These are phyloP conservation scores for Euwallacea similis DNA, from an alignment of 1,140 invertebrate genomes.

Conservation along the genomic window DNA sequence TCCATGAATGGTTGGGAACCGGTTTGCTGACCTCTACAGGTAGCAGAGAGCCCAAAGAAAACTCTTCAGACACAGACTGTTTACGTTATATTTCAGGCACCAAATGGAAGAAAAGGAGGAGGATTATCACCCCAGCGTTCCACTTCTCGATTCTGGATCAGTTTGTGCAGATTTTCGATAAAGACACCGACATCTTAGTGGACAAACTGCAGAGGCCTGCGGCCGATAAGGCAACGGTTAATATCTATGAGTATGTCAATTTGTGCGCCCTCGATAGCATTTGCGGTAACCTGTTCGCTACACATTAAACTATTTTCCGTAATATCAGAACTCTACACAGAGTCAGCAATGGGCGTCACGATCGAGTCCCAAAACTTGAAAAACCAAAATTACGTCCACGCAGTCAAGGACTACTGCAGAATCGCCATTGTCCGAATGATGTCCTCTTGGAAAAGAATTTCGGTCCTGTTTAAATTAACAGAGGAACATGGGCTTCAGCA, in stretches of 20 bases:
- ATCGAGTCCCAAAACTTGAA: slow-evolving; percentile 12
- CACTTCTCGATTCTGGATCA: slow-evolving; percentile 81
- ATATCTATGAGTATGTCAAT: slow-evolving; percentile 60
- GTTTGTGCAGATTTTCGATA: slow-evolving; percentile 73
- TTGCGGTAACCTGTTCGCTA: slow-evolving; percentile 60
- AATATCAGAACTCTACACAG: background rate
- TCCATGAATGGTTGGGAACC: background rate
- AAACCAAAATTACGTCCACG: slow-evolving; percentile 20
- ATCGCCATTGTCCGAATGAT: background rate
- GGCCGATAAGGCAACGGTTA: background rate
- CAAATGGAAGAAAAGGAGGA: slow-evolving; percentile 67
- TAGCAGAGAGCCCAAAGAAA: background rate
- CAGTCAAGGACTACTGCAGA: slow-evolving; percentile 14
- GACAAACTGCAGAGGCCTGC: slow-evolving; percentile 53
- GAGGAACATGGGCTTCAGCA: slow-evolving; percentile 38
- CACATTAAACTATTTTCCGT: background rate
- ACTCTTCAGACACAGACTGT: background rate
- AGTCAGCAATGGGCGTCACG: slow-evolving; percentile 24
- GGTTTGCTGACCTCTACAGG: background rate
- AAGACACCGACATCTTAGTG: slow-evolving; percentile 63
- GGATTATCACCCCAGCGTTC: slow-evolving; percentile 81
- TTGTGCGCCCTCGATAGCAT: slow-evolving; percentile 76
- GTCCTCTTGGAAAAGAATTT: background rate
- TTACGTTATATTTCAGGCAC: slow-evolving; percentile 26
- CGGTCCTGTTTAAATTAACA: slow-evolving; percentile 7